These are phyloP conservation scores for Mallotus villosus DNA, from an alignment of 2,797 vertebrate genomes.

Conservation along the genomic window DNA sequence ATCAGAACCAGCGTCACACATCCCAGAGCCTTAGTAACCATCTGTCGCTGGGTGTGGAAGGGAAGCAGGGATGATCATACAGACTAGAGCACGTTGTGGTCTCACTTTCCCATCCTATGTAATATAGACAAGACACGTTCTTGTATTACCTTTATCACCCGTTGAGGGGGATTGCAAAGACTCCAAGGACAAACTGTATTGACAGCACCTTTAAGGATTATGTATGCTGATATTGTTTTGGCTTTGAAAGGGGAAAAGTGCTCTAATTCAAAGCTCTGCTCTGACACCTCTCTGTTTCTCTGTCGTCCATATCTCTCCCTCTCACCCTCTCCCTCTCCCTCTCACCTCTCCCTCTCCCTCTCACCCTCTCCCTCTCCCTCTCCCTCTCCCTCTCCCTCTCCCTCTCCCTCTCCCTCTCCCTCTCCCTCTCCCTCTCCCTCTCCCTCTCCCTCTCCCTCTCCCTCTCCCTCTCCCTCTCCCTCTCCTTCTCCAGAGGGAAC, in stretches of 20 bases:
- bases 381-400: neutral
- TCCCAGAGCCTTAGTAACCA: conserved; percentile 12
- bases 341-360: no score
- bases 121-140: no score
- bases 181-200: neutral
- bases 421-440: neutral
- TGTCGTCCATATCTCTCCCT: no score
- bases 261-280: neutral
- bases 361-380: no score
- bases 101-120: conserved; percentile 1
- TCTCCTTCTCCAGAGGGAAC: conserved; percentile 18
- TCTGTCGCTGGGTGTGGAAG: neutral
- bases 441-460: no score
- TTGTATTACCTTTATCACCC: no score
- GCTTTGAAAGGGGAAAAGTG: neutral
- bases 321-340: no score
- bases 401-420: neutral
- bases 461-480: no score
- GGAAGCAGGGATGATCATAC: neutral
- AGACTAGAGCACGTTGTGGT: conserved; percentile 12
- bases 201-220: neutral
- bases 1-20: conserved; percentile 4
- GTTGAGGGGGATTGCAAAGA: neutral
- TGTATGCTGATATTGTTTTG: neutral
- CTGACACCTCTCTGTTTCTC: neutral